Evolutionary conservation across 2,113 vertebrate species (phyloP).

Genomic region (Myrmophylax atrothorax): DNA sequence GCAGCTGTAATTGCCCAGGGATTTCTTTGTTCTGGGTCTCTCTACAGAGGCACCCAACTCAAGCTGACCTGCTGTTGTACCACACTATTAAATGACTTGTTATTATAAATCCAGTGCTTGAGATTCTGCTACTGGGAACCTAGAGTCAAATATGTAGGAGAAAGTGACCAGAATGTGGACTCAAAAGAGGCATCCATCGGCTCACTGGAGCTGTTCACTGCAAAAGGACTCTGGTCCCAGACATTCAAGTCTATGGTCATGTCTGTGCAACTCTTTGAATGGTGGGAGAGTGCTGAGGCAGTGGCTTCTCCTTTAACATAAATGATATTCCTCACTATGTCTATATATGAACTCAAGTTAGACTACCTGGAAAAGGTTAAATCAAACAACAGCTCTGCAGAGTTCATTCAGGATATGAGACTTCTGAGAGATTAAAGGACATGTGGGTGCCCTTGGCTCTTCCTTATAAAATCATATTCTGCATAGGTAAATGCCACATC

Average conservation of each 20-base stretch:
- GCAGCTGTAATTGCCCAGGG: neutral
- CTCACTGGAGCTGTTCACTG: neutral
- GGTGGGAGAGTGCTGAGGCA: neutral
- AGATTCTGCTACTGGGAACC: neutral
- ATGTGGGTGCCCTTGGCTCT: neutral
- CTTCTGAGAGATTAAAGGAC: neutral
- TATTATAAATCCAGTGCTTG: neutral
- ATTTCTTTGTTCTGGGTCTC: neutral
- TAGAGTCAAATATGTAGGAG: neutral
- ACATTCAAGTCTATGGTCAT: neutral
- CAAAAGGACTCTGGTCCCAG: neutral
- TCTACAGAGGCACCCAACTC: neutral
- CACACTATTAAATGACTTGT: neutral
- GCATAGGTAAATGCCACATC: neutral
- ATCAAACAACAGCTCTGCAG: neutral
- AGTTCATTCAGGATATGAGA: neutral
- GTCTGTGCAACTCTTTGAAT: neutral
- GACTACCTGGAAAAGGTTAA: neutral
- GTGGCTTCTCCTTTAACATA: neutral
- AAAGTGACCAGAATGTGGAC: neutral
- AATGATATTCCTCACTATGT: neutral
- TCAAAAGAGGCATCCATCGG: neutral
- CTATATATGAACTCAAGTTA: neutral
- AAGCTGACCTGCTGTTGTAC: neutral
- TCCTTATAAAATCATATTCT: neutral